Base-by-base conservation (phyloP, 37 sponge, comb jelly and placozoan species). In the Chondrosia reniformis region DNA sequence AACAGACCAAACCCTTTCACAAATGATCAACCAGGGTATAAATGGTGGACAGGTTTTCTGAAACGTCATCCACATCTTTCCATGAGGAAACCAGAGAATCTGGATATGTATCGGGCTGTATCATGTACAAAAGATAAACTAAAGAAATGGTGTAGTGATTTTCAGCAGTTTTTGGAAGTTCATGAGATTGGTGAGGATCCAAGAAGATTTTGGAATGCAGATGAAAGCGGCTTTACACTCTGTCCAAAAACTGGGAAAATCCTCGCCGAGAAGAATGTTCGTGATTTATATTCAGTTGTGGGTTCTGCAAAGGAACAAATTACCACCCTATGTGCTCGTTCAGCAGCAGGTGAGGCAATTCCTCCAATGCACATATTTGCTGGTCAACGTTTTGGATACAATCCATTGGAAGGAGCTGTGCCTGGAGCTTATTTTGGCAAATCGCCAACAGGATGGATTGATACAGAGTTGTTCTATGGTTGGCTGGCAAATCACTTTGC, bases 401-500 rank as follows among this genome's bases (percentile, higher is more conserved):
- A 85, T 59, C 86, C 80, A 0, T 31, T 85, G 63, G 76, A 79
- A 33, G 76, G 76, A 2, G 42, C 67, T 1, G 81, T 73, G 15
- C 33, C 30, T 55, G 73, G 74, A 34, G 74, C 73, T 13, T 73
- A 67, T 39, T 81, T 73, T 71, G 81, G 73, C 5, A 37, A 67
- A 3, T 83, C 84, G 36, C 46, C 27, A 76, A 65, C 6, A 27
- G 84, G 84, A 0, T 83, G 84, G 77, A 83, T 76, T 3, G 38
- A 32, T 10, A 31, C 74, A 2, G 84, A 83, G 55, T 57, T 83
- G 17, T 81, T 82, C 54, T 75, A 75, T 84, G 84, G 84, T 5
- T 84, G 84, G 84, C 2, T 84, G 3, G 72, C 77, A 33, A 84
- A 84, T 56, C 85, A 78, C 42, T 84, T 84, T 78, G 76, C 76